Conservation (phyloP, 2,113 vertebrate genomes). For the Parus major region DNA sequence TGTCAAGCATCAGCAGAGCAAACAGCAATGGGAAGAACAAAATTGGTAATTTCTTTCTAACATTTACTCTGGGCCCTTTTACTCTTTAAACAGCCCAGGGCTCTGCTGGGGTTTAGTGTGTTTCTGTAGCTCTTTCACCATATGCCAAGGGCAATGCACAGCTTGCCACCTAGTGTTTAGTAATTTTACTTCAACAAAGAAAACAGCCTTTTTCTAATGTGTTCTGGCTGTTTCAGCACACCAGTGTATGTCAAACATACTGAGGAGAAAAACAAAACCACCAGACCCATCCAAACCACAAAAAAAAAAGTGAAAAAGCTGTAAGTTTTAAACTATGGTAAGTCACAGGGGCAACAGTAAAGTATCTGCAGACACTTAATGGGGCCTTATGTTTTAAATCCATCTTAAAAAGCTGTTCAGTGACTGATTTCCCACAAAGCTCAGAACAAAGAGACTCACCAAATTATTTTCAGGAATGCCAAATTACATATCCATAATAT, state of each 20-base stretch:
- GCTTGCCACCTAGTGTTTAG: conserved; percentile 34
- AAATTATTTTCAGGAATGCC: neutral
- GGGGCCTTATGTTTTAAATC: neutral
- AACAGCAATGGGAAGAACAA: neutral
- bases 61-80: neutral
- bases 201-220: neutral
- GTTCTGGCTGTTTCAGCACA: neutral
- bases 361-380: neutral
- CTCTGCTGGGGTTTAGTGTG: neutral
- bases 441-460: neutral
- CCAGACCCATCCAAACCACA: neutral
- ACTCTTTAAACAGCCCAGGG: neutral
- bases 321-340: neutral
- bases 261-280: neutral
- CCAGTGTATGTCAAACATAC: neutral
- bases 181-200: neutral
- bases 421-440: neutral
- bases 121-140: neutral
- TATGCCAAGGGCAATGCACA: accelerated
- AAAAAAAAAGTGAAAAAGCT: neutral
- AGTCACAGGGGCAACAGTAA: neutral
- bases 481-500: neutral
- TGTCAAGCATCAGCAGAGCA: neutral
- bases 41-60: neutral
- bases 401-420: neutral